Percentiles rank a stretch among this genome's conserved stretches.
Conservation (phyloP, 2,888 invertebrate species). For the Coleophora flavipennella region DNA sequence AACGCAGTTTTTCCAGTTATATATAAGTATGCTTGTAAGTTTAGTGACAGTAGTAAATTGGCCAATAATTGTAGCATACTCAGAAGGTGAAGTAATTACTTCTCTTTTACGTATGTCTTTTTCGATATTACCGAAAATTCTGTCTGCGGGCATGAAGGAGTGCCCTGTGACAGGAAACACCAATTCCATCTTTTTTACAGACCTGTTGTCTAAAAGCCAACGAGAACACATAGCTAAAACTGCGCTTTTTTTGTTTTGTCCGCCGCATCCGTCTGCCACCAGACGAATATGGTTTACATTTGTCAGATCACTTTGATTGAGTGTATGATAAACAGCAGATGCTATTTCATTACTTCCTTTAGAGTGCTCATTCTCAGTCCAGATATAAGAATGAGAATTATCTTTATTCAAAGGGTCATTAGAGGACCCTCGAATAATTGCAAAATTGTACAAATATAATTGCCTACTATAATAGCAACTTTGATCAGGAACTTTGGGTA, state of each 20-base stretch:
- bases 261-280: conserved; percentile 20
- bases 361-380: conserved; percentile 14
- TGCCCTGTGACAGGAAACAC: conserved; percentile 19
- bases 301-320: conserved; percentile 10
- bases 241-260: conserved; percentile 22
- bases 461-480: conserved; percentile 5
- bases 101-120: conserved; percentile 13
- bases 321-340: conserved; percentile 14
- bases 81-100: conserved; percentile 12
- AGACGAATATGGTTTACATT: conserved; percentile 17
- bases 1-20: conserved; percentile 17
- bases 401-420: conserved; percentile 1
- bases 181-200: conserved; percentile 15
- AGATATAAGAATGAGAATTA: conserved; percentile 2
- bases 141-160: conserved; percentile 16
- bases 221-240: conserved; percentile 16
- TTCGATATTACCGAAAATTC: conserved; percentile 16
- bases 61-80: conserved; percentile 14
- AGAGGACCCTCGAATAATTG: not conserved
- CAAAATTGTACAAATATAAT: conserved; percentile 3
- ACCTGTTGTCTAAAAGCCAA: conserved; percentile 10
- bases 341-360: conserved; percentile 13
- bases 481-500: conserved; percentile 15
- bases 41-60: conserved; percentile 13
- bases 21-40: conserved; percentile 13